A percentile compares a stretch with the other conserved stretches of the same genome.
These are phyloP conservation scores for Psittacula cyanocephala DNA, from an alignment of 2,113 vertebrate genomes.

Conservation along the genomic window DNA sequence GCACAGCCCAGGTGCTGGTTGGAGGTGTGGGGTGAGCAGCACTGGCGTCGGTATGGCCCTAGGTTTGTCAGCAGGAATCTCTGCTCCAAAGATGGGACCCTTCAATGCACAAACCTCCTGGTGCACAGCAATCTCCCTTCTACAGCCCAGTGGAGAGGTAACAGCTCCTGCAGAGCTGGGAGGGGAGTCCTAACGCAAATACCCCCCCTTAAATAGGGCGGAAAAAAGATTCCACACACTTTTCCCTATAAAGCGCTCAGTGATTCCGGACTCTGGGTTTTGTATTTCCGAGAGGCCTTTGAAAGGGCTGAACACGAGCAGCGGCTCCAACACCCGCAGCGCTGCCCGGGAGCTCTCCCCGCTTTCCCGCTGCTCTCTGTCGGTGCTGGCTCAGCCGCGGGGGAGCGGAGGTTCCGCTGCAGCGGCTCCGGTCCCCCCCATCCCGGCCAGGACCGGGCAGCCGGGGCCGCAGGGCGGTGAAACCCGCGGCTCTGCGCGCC, in stretches of 20 bases:
- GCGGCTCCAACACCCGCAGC: accelerated
- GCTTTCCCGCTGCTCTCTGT: neutral
- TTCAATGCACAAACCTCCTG: accelerated
- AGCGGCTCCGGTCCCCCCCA: accelerated
- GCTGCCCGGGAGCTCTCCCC: neutral
- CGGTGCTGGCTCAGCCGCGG: neutral
- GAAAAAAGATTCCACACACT: accelerated
- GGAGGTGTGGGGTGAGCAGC: accelerated
- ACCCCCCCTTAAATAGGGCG: neutral
- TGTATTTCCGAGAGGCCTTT: neutral
- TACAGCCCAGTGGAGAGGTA: accelerated
- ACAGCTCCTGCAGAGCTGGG: neutral
- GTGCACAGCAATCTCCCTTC: accelerated
- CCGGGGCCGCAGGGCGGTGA: too few relatives aligned
- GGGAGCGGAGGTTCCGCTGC: neutral
- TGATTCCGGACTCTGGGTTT: neutral
- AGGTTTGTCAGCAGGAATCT: neutral
- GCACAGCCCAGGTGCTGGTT: accelerated
- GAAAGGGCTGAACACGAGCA: accelerated
- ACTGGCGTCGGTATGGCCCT: accelerated
- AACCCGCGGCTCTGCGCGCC: neutral
- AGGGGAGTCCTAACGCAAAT: neutral
- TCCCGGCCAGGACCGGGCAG: neutral
- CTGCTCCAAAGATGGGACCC: neutral
- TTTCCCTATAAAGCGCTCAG: neutral